Conservation (phyloP, 2,113 vertebrate genomes). For the Oreotrochilus melanogaster region DNA sequence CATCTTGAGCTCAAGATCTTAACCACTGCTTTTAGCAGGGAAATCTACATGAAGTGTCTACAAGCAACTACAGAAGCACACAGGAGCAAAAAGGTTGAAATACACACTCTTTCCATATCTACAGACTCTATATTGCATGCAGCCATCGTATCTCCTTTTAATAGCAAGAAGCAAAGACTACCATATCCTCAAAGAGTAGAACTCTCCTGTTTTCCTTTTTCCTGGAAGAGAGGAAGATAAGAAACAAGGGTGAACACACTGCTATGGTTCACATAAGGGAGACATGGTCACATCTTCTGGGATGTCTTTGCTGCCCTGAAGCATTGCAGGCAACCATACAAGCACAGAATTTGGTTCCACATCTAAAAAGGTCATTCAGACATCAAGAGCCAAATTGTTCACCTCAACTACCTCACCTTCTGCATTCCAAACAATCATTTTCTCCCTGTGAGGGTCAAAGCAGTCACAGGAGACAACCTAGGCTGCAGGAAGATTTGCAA, state of each 20-base stretch:
- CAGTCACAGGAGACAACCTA: background rate
- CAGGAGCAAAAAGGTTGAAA: background rate
- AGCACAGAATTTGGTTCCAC: background rate
- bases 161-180: background rate
- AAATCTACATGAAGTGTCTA: background rate
- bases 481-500: background rate
- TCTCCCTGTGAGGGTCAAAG: background rate
- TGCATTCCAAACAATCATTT: background rate
- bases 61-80: background rate
- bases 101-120: background rate
- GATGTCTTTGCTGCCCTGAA: background rate
- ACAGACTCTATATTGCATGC: background rate
- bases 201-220: background rate
- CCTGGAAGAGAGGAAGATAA: background rate
- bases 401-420: background rate
- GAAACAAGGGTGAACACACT: background rate
- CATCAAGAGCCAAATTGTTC: background rate
- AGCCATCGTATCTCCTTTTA: background rate
- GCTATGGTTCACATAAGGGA: background rate
- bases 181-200: background rate
- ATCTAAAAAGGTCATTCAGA: background rate
- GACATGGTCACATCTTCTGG: background rate
- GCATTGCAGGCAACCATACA: background rate
- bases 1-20: background rate
- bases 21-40: background rate